Evolutionary conservation across 2,113 vertebrate genomes (phyloP), one percentile per base, ranked within the genome.

Genomic region (Hippoglossus stenolepis): DNA sequence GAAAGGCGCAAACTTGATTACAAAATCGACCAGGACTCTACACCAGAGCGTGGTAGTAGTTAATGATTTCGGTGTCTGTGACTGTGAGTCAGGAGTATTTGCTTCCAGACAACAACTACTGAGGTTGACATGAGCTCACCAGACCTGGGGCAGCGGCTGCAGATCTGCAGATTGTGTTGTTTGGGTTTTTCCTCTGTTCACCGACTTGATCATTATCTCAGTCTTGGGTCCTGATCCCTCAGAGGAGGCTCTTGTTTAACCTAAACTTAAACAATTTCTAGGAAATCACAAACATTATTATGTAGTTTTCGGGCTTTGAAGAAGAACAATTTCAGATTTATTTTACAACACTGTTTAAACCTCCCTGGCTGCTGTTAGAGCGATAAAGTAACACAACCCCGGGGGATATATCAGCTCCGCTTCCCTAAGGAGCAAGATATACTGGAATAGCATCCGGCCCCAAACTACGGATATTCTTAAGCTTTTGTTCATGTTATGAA

Each of bases 391-490:
- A 56, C 47, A 47, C 10, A 71, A 13, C 65, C 83, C 14, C 72
- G 8, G 3, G 59, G 83, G 79, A 83, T 53, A 47, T 74, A 68
- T 76, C 17, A 84, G 77, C 70, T 79, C 20, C 31, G 59, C 38
- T 82, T 88, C 82, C 87, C 84, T 63, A 3, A 68, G 77, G 88
- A 81, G 61, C 24, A 53, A 73, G 40, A 73, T 28, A 84, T 58
- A 45, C 82, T 82, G 54, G 68, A 86, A 86, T 56, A 89, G 85
- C 80, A 84, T 88, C 77, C 23, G 83, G 80, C 73, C 54, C 24
- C 14, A 78, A 73, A 76, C 31, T 84, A 83, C 11, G 65, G 84
- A 90, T 87, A 90, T 86, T 85, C 72, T 85, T 88, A 38, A 72
- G 75, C 68, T 82, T 81, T 77, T 77, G 65, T 70, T 82, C 45